Evolutionary conservation across 2,888 invertebrate genomes (phyloP), one percentile per base, ranked within the genome.

Genomic region (Endomychus coccineus): DNA sequence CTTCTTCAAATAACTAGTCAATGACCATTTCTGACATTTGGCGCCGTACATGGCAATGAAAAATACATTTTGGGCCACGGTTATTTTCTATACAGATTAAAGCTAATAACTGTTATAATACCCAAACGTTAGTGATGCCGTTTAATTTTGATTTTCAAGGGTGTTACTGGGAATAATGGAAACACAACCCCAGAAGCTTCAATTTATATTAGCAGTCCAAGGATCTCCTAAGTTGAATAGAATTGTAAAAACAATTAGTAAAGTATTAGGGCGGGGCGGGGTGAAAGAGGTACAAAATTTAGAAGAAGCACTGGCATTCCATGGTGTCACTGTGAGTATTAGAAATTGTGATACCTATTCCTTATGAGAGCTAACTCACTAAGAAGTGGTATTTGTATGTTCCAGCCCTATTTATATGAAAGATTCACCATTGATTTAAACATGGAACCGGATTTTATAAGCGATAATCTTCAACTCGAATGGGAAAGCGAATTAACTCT

Each of bases 141-240:
- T n/a, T n/a, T n/a, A n/a, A n/a, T n/a, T n/a, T n/a, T n/a, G 27
- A 11, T 23, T 17, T 36, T 45, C 12, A 32, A 61, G 60, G 40
- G 46, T 61, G 16, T 16, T 64, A 3, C 51, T 56, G 42, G 49
- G 45, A 6, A 16, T 62, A 37, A 50, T 75, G 34, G 56, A 60
- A 46, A 67, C 69, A 33, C 73, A 74, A 50, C 79, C 80, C 13
- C 68, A 61, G 45, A 60, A 63, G 39, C 68, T 71, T 36, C 69
- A 72, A 7, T 81, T 77, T 50, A 71, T 81, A 27, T 59, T 81
- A 21, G 80, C 78, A 0, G 74, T 77, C 1, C 79, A 80, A 54
- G 71, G 68, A 27, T 48, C 71, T n/a, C 66, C 71, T 3, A 71
- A 69, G 35, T 72, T 70, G 21, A 61, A 56, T 28, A 64, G 71